These are phyloP conservation scores for Scartelaos histophorus DNA, from an alignment of 2,113 vertebrate genomes.

Conservation along the genomic window DNA sequence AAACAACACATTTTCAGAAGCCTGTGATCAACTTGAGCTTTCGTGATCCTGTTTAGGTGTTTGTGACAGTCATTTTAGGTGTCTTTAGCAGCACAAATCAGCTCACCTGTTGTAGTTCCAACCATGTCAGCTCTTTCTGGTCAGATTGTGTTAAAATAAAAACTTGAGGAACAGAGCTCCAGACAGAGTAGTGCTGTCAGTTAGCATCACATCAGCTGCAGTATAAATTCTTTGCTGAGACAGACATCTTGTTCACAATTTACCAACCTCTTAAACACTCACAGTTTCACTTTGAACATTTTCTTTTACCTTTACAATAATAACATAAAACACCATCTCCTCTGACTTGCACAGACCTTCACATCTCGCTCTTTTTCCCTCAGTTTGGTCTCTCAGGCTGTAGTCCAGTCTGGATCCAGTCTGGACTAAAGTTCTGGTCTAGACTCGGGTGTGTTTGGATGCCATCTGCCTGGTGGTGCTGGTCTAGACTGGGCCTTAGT, in stretches of 20 bases:
- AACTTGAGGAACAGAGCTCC: too few species aligned
- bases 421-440: not conserved
- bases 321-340: not conserved
- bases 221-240: not conserved
- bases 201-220: too few species aligned
- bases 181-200: too few species aligned
- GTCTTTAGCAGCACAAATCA: too few species aligned
- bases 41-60: too few species aligned
- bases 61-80: too few species aligned
- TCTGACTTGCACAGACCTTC: slow-evolving; percentile 20
- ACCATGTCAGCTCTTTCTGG: too few species aligned
- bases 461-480: slow-evolving; percentile 64
- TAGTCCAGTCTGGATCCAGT: not conserved
- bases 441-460: slow-evolving; percentile 14
- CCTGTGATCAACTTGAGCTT: too few species aligned
- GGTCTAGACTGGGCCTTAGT: not conserved
- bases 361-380: not conserved
- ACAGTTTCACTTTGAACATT: slow-evolving; percentile 29
- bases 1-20: too few species aligned
- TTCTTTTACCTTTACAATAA: slow-evolving; percentile 26
- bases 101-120: too few species aligned
- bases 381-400: not conserved
- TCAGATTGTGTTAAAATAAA: too few species aligned
- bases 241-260: not conserved
- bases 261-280: not conserved